A percentile compares a stretch with the other conserved stretches of the same genome.
These are phyloP conservation scores for Alloscopus bannaensis DNA, from an alignment of 2,888 invertebrate species.

Conservation along the genomic window DNA sequence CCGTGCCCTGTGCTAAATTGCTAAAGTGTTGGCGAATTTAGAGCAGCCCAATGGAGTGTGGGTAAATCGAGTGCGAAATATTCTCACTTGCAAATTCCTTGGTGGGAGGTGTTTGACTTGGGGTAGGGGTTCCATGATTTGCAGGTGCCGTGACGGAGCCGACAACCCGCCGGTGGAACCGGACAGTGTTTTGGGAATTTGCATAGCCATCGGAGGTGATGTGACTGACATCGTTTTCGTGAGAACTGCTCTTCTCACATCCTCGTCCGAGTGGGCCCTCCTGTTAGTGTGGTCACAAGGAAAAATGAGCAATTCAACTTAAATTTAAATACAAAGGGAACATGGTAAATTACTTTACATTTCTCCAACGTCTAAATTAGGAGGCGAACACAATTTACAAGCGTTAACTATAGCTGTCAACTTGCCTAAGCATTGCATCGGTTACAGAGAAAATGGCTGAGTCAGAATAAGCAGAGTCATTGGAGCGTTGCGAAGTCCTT, in stretches of 20 bases:
- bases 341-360: too few relatives aligned
- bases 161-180: slow-evolving; percentile 40
- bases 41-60: neutral
- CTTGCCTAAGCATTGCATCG: slow-evolving; percentile 63
- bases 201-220: slow-evolving; percentile 18
- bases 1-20: too few relatives aligned
- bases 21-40: too few relatives aligned
- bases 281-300: slow-evolving; percentile 39
- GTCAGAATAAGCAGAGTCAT: slow-evolving; percentile 70
- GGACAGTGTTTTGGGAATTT: slow-evolving; percentile 37
- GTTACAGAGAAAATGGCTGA: slow-evolving; percentile 56
- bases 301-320: too few relatives aligned
- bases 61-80: neutral
- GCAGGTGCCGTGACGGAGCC: slow-evolving; percentile 38
- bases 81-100: slow-evolving; percentile 34
- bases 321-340: too few relatives aligned
- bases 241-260: slow-evolving; percentile 52
- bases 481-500: slow-evolving; percentile 66
- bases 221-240: slow-evolving; percentile 2
- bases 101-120: slow-evolving; percentile 28
- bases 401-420: too few relatives aligned
- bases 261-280: slow-evolving; percentile 72
- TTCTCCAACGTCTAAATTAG: too few relatives aligned
- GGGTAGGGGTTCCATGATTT: slow-evolving; percentile 46
- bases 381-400: too few relatives aligned